Conservation (phyloP, 2,797 vertebrate genomes). For the Natrix natrix region DNA sequence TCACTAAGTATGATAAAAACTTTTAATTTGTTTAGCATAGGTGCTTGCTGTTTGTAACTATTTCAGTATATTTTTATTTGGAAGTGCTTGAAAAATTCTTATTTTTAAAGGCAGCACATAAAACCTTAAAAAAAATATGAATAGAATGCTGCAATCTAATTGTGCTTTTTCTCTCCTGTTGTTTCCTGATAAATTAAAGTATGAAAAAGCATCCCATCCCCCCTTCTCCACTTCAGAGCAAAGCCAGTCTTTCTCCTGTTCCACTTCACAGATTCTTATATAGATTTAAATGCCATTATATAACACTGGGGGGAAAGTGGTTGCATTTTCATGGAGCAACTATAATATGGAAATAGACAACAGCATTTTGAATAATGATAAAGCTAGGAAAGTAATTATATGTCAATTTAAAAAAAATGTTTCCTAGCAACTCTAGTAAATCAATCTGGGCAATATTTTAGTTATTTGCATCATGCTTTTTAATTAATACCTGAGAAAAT, state of each 20-base stretch:
- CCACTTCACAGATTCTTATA: not conserved
- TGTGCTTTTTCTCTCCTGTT: not conserved
- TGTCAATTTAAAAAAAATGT: not conserved
- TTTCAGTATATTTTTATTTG: not conserved
- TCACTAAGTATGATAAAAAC: not conserved
- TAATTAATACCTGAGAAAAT: not conserved
- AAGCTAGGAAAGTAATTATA: not conserved
- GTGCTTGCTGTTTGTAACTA: not conserved
- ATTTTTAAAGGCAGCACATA: not conserved
- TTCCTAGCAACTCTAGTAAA: not conserved
- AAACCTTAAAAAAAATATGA: not conserved
- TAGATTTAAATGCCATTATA: not conserved
- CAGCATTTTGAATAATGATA: not conserved
- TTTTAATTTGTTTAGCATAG: not conserved
- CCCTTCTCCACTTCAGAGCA: not conserved
- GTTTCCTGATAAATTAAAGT: not conserved
- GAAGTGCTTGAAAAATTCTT: not conserved
- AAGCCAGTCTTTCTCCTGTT: not conserved
- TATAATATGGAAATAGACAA: not conserved
- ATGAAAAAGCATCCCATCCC: not conserved
- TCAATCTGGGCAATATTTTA: not conserved
- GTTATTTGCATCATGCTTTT: not conserved
- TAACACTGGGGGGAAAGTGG: not conserved
- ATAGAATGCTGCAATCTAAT: not conserved
- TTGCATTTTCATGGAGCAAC: not conserved